phyloP scores from a whole-genome alignment of 2,888 invertebrate species.

The Macroteleia sp. region DNA sequence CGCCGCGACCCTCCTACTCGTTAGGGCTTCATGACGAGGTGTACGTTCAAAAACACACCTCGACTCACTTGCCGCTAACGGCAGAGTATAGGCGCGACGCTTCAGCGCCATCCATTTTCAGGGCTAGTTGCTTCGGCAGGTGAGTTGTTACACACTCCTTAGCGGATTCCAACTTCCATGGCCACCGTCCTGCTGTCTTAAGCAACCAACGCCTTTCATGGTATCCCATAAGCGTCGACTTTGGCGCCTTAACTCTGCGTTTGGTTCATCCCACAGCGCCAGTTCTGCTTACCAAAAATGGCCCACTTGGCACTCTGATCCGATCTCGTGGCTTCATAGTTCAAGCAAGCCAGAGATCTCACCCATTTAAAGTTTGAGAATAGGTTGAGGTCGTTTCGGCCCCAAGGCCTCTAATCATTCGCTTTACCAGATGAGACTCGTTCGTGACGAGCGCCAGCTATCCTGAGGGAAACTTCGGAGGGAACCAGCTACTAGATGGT shows the following conservation, averaged over 20 bases:
- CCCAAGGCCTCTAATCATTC: constrained; percentile 90
- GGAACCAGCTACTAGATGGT: constrained; percentile 76
- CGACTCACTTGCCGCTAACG: constrained; percentile 85
- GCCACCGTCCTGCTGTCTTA: constrained; percentile 89
- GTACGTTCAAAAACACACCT: constrained; percentile 82
- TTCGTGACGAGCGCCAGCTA: constrained; percentile 76
- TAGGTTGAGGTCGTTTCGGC: constrained; percentile 89
- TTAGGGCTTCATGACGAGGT: constrained; percentile 68
- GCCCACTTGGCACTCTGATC: constrained; percentile 88
- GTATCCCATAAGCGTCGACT: constrained; percentile 83
- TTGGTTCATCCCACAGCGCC: constrained; percentile 90
- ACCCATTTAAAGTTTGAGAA: constrained; percentile 91
- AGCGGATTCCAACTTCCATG: constrained; percentile 89
- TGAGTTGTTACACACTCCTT: constrained; percentile 85
- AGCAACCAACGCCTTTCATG: constrained; percentile 69
- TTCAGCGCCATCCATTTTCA: constrained; percentile 88
- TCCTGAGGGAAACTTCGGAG: constrained; percentile 73
- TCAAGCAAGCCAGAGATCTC: constrained; percentile 87
- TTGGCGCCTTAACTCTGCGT: constrained; percentile 78
- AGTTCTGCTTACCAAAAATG: constrained; percentile 92
- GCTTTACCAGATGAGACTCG: constrained; percentile 87
- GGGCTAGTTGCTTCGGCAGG: constrained; percentile 88
- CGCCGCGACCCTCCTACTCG: constrained; percentile 78
- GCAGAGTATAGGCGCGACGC: constrained; percentile 84
- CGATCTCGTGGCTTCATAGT: constrained; percentile 84